phyloP scores from a whole-genome alignment of 2,888 invertebrate genomes.

The Dryobotodes eremita region DNA sequence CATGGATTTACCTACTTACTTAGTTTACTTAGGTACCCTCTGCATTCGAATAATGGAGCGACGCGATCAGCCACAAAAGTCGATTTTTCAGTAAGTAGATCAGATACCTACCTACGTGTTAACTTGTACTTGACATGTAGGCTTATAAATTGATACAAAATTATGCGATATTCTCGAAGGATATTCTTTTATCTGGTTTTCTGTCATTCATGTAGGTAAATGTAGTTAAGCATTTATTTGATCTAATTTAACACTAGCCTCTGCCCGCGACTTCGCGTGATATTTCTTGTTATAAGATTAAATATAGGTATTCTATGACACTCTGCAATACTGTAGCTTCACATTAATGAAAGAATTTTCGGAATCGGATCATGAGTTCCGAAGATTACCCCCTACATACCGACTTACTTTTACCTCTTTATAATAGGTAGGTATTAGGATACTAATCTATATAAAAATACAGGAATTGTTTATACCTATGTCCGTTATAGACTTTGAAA shows the following conservation, averaged over 20 bases:
- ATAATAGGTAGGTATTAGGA: too few relatives aligned
- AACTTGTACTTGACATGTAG: background rate
- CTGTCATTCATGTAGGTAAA: too few relatives aligned
- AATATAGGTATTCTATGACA: background rate
- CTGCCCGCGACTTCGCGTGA: background rate
- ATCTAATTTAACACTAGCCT: background rate
- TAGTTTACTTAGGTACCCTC: slow-evolving; percentile 13
- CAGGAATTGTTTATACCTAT: too few relatives aligned
- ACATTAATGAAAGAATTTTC: too few relatives aligned
- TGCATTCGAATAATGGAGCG: slow-evolving; percentile 12
- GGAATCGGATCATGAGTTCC: too few relatives aligned
- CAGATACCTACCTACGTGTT: background rate
- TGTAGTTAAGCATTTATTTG: background rate
- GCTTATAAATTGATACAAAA: background rate
- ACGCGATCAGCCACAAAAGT: slow-evolving; percentile 6
- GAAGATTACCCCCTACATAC: too few relatives aligned
- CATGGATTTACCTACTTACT: slow-evolving; percentile 30
- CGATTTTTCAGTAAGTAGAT: background rate
- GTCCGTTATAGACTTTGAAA: too few relatives aligned
- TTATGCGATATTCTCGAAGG: background rate
- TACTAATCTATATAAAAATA: too few relatives aligned
- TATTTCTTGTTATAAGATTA: background rate
- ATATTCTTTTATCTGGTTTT: background rate
- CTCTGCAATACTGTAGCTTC: too few relatives aligned
- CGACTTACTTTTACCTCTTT: too few relatives aligned